phyloP scores from a whole-genome alignment of 1,140 invertebrate genomes.

The Temnothorax longispinosus region DNA sequence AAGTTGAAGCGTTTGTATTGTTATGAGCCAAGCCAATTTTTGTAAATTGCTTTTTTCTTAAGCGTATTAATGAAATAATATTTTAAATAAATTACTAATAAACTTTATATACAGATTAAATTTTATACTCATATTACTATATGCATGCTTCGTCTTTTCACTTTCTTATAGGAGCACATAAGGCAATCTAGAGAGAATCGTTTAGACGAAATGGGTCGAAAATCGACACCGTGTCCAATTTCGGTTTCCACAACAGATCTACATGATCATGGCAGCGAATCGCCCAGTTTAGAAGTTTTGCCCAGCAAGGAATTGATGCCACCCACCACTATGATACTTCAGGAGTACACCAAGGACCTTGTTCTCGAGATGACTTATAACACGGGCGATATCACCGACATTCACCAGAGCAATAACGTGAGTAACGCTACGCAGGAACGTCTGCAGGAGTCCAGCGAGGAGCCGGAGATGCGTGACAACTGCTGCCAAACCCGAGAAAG shows the following conservation, averaged over 20 bases:
- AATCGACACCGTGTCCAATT: constrained; percentile 83
- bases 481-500: constrained; percentile 93
- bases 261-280: constrained; percentile 77
- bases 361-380: constrained; percentile 77
- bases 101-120: not conserved
- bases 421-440: constrained; percentile 85
- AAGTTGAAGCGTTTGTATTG: not conserved
- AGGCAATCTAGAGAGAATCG: constrained; percentile 92
- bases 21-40: not conserved
- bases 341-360: constrained; percentile 77
- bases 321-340: constrained; percentile 76
- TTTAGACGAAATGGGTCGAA: constrained; percentile 89
- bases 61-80: not conserved
- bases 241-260: constrained; percentile 78
- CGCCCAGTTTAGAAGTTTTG: constrained; percentile 79
- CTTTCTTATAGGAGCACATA: constrained; percentile 90
- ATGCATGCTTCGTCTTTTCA: constrained; percentile 15
- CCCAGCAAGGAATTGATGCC: constrained; percentile 80
- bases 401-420: constrained; percentile 84
- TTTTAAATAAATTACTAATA: not conserved
- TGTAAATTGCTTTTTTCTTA: not conserved
- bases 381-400: constrained; percentile 82
- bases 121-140: not conserved
- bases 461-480: constrained; percentile 90
- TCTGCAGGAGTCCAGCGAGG: constrained; percentile 85